These are phyloP conservation scores for Thymelicus lineola DNA, from an alignment of 2,888 invertebrate genomes.

Conservation along the genomic window DNA sequence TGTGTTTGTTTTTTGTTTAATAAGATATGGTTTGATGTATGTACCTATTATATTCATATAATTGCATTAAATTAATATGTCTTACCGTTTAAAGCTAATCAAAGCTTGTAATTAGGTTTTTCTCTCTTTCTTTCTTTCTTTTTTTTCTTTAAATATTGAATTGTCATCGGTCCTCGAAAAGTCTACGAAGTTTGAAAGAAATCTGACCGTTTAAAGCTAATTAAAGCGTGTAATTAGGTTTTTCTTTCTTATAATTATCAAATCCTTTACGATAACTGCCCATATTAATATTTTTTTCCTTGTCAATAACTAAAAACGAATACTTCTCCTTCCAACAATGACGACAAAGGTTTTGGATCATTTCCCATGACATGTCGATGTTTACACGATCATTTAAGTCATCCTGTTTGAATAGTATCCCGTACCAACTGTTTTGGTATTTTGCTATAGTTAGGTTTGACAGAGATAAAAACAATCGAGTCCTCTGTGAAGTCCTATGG, in stretches of 20 bases:
- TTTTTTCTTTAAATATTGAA: too few relatives aligned
- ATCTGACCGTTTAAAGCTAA: too few relatives aligned
- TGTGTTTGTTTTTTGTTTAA: background rate
- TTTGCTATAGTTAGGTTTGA: constrained; percentile 34
- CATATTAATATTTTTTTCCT: constrained; percentile 31
- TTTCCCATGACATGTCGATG: constrained; percentile 42
- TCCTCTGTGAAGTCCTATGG: background rate
- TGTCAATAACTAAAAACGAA: constrained; percentile 36
- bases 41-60: too few relatives aligned
- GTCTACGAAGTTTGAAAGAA: too few relatives aligned
- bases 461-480: constrained; percentile 18
- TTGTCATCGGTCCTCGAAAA: too few relatives aligned
- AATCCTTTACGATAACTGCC: background rate
- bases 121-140: too few relatives aligned
- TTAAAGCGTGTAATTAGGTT: too few relatives aligned
- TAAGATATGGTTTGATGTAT: too few relatives aligned
- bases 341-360: constrained; percentile 41
- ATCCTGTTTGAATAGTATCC: constrained; percentile 38
- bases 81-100: too few relatives aligned
- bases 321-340: constrained; percentile 30
- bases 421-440: constrained; percentile 33
- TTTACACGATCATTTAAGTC: constrained; percentile 44
- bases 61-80: too few relatives aligned
- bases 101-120: too few relatives aligned
- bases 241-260: background rate